phyloP scores from a whole-genome alignment of 2,113 vertebrate genomes.

The Lamprologus sp. region DNA sequence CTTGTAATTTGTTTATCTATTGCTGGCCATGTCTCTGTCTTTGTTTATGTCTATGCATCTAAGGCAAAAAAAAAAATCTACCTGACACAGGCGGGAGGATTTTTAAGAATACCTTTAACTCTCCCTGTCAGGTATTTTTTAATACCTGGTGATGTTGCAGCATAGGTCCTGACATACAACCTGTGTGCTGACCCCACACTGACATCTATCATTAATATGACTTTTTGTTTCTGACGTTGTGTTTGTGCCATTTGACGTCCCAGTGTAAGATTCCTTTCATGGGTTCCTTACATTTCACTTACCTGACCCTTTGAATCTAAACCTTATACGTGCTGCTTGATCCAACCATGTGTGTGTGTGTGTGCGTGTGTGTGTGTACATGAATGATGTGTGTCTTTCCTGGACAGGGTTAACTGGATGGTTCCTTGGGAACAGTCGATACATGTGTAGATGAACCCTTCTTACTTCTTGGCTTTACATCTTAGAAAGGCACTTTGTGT shows the following conservation, averaged over 20 bases:
- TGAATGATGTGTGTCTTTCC: background rate
- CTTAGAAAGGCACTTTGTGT: background rate
- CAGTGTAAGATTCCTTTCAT: conserved; percentile 27
- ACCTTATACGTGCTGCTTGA: background rate
- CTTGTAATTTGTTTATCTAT: background rate
- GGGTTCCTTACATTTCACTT: conserved; percentile 54
- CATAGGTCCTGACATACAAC: conserved; percentile 20
- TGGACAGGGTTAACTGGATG: background rate
- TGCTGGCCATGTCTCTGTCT: background rate
- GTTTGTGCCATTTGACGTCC: conserved; percentile 24
- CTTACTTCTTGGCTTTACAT: background rate
- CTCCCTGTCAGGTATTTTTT: background rate
- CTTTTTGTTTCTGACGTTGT: conserved; percentile 50
- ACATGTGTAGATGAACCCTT: background rate
- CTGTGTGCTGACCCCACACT: conserved; percentile 31
- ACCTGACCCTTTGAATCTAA: conserved; percentile 10
- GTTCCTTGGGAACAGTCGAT: background rate
- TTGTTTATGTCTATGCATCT: background rate
- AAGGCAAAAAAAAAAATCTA: background rate
- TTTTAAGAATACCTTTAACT: background rate
- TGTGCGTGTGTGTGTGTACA: background rate
- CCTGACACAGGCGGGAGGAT: background rate
- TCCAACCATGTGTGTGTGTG: background rate
- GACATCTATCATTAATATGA: conserved; percentile 59
- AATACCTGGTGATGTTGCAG: background rate